Evolutionary conservation across 2,113 vertebrate genomes (phyloP), one percentile per base, ranked within the genome.

Genomic region (Struthidea cinerea): DNA sequence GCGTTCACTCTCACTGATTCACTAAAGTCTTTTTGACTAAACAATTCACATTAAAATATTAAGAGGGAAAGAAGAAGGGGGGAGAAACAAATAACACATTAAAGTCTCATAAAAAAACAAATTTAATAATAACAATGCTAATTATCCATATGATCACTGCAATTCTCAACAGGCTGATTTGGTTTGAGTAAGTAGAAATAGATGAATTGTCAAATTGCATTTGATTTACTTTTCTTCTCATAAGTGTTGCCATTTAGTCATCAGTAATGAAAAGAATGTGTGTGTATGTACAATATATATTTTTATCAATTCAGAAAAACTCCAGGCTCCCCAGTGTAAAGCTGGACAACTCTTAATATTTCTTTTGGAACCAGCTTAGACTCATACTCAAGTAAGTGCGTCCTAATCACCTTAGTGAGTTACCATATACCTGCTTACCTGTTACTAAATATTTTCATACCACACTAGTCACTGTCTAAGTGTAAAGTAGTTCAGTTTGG

Each of bases 1-100:
- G 83, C 15, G 85, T 88, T 96, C 93, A 49, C 30, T 85, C 69
- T 91, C 42, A 79, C 12, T 77, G 42, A 85, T 80, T 88, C 50
- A 59, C 35, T 76, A 6, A 76, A 83, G 24, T 59, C 35, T 70
- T 94, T 89, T 85, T 93, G 50, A 91, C 42, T 91, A 76, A 94
- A 88, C 69, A 93, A 93, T 93, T 90, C 19, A 56, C 67, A 71
- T 90, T 77, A 90, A 96, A 93, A 90, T 94, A 93, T 55, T 75
- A 95, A 88, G 61, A 87, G 61, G n/a, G 53, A 76, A 69, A 49
- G 33, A 78, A 89, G 37, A 80, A 42, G 41, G 27, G 7, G 16
- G 18, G 42, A 60, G 41, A 93, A 91, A 74, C 41, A 76, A 91
- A 84, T 42, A 90, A 59, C 19, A 42, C 46, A 81, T 90, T 94